Evolutionary conservation across 30 jellyfish, hydroid and myxozoan genomes (phyloP).

Genomic region (Nemopilema nomurai): DNA sequence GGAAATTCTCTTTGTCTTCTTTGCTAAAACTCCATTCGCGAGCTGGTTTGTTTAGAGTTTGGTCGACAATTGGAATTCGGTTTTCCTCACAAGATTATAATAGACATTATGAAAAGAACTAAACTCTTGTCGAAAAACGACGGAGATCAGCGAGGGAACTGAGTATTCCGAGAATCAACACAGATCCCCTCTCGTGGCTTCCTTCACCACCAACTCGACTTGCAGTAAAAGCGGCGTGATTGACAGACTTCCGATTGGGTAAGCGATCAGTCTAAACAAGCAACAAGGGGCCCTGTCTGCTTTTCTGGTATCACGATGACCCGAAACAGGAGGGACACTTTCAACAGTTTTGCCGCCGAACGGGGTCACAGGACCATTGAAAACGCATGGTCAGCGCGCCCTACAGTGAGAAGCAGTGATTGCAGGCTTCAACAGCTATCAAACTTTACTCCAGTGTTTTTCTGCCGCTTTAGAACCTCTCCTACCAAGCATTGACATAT

Average conservation of each 20-base stretch:
- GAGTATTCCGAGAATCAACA: neutral
- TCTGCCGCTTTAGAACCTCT: too few relatives aligned
- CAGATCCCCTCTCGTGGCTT: neutral
- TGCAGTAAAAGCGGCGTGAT: neutral
- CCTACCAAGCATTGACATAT: too few relatives aligned
- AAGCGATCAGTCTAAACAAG: constrained; percentile 5
- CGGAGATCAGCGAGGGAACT: neutral
- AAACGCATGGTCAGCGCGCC: too few relatives aligned
- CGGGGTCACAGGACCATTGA: neutral
- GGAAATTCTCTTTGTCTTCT: constrained; percentile 14
- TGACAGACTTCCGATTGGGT: constrained; percentile 10
- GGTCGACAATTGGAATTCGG: constrained; percentile 26
- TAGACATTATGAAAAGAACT: neutral
- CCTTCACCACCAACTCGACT: constrained; percentile 32
- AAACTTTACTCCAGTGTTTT: too few relatives aligned
- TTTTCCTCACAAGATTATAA: neutral
- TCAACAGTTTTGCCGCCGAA: neutral
- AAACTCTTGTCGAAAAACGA: neutral
- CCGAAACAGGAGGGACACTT: neutral
- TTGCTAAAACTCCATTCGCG: neutral
- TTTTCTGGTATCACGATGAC: neutral
- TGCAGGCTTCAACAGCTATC: too few relatives aligned
- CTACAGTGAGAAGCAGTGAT: too few relatives aligned
- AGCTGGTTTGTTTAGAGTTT: neutral
- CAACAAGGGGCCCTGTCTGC: neutral